A percentile compares a stretch with the other conserved stretches of the same genome.
phyloP scores from a whole-genome alignment of 2,113 vertebrate species.

The Charina bottae region DNA sequence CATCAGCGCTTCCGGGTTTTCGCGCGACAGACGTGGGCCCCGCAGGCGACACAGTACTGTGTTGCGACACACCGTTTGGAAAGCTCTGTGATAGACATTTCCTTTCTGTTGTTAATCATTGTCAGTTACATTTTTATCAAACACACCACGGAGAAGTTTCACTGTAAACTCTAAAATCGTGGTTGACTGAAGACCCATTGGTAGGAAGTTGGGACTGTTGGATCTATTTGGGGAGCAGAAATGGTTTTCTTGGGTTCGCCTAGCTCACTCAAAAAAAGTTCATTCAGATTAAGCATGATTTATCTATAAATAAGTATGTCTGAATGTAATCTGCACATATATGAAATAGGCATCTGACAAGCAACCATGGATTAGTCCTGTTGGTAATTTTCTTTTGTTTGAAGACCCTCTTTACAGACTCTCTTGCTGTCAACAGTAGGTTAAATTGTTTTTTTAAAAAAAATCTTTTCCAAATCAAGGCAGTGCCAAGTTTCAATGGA shows the following conservation, averaged over 20 bases:
- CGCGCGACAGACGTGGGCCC: no score
- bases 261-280: not conserved
- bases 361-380: accelerated
- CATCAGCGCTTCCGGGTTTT: no score
- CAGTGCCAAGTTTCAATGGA: not conserved
- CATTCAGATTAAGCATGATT: conserved; percentile 4
- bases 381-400: conserved; percentile 23
- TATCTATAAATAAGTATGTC: not conserved
- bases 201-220: not conserved
- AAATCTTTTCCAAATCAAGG: not conserved
- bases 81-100: not conserved
- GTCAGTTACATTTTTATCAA: not conserved
- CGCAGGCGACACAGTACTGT: no score
- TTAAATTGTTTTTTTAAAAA: not conserved
- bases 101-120: not conserved
- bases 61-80: no score
- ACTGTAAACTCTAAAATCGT: not conserved
- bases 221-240: not conserved
- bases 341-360: accelerated
- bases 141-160: not conserved
- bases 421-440: not conserved
- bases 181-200: not conserved
- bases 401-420: not conserved
- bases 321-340: accelerated
- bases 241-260: not conserved